A percentile compares a stretch with the other conserved stretches of the same genome.
Evolutionary conservation across 2,888 invertebrate species (phyloP).

Genomic region (Minunthozetes semirufus): DNA sequence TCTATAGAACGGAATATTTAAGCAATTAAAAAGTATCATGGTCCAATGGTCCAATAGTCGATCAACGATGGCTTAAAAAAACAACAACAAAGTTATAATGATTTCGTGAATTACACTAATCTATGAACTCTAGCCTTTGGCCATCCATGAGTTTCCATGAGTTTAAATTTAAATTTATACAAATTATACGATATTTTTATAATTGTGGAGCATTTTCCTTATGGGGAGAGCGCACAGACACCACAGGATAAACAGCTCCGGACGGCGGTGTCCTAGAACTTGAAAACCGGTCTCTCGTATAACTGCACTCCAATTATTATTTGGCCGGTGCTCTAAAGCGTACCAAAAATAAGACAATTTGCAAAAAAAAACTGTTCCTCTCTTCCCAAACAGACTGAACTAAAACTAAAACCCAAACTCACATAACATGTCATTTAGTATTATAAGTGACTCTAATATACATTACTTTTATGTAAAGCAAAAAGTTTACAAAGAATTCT

Average conservation of each 20-base stretch:
- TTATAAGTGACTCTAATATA: conserved; percentile 4
- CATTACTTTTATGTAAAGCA: neutral
- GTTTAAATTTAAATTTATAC: too few relatives aligned
- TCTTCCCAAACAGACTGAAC: neutral
- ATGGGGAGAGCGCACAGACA: neutral
- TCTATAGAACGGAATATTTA: too few relatives aligned
- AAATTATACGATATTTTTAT: neutral
- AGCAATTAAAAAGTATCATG: too few relatives aligned
- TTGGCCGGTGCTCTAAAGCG: neutral
- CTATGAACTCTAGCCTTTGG: too few relatives aligned
- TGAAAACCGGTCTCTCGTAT: conserved; percentile 15
- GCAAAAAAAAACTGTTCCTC: neutral
- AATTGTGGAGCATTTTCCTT: neutral
- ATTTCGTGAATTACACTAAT: too few relatives aligned
- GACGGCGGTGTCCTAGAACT: conserved; percentile 13
- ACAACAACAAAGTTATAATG: too few relatives aligned
- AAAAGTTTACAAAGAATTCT: neutral
- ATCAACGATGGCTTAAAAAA: too few relatives aligned
- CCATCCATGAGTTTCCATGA: too few relatives aligned
- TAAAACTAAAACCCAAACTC: neutral
- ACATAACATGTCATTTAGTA: conserved; percentile 19
- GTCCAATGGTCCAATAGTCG: too few relatives aligned
- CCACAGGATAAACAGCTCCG: neutral
- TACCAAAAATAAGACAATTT: neutral
- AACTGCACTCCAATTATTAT: neutral